phyloP scores from a whole-genome alignment of 2,113 vertebrate species.

The human region DNA sequence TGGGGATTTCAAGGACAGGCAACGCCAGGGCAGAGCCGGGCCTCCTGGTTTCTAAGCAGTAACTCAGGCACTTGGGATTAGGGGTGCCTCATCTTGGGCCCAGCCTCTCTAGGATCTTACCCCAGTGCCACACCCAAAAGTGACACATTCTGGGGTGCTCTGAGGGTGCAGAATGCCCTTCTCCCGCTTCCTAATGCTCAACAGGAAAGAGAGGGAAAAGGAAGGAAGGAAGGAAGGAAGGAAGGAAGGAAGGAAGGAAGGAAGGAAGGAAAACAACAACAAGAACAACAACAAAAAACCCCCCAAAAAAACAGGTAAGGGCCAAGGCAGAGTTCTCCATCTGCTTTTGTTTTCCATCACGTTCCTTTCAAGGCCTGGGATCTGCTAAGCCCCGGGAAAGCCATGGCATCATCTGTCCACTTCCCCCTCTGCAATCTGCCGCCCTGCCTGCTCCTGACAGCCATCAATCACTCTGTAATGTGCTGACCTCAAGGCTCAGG shows the following conservation, averaged over 20 bases:
- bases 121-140: neutral
- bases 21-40: neutral
- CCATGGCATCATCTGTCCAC: constrained; percentile 89
- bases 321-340: constrained; percentile 79
- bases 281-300: no score
- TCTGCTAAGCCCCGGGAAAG: constrained; percentile 84
- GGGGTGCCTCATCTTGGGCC: neutral
- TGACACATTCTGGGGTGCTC: neutral
- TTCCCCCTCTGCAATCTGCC: constrained; percentile 89
- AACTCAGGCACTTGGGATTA: neutral
- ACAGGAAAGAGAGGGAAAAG: neutral
- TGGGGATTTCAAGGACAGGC: neutral
- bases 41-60: neutral
- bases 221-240: neutral
- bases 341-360: constrained; percentile 86
- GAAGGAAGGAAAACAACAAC: no score
- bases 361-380: constrained; percentile 77
- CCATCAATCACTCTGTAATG: constrained; percentile 91
- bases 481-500: constrained; percentile 89
- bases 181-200: neutral
- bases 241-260: neutral
- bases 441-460: constrained; percentile 85
- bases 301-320: neutral
- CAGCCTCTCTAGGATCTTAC: neutral
- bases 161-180: no score